These are phyloP conservation scores for Ommatoiulus sabulosus DNA, from an alignment of 2,888 invertebrate species.

Conservation along the genomic window DNA sequence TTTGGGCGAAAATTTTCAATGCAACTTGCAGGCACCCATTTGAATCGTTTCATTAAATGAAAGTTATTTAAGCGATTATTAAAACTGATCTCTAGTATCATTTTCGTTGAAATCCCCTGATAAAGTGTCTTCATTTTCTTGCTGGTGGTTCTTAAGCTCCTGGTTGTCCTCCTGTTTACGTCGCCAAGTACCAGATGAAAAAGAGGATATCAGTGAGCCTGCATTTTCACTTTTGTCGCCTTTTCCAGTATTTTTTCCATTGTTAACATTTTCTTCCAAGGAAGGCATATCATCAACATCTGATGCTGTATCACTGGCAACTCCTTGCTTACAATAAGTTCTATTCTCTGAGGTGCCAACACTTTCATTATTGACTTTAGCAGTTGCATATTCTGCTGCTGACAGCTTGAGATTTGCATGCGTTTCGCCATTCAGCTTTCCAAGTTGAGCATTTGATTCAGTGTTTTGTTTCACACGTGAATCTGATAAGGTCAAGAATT, in stretches of 20 bases:
- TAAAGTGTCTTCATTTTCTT: background rate
- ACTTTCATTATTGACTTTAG: background rate
- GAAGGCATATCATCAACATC: background rate
- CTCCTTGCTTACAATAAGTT: background rate
- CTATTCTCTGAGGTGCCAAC: background rate
- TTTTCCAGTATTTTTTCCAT: background rate
- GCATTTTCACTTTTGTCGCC: background rate
- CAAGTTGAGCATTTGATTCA: background rate
- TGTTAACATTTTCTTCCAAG: background rate
- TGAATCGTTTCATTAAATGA: no score
- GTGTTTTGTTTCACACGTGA: background rate
- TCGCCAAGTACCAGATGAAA: background rate
- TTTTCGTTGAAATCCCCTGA: background rate
- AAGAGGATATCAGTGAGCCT: background rate
- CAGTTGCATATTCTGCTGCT: background rate
- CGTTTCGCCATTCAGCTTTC: background rate
- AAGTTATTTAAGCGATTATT: background rate
- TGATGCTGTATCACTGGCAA: constrained; percentile 6
- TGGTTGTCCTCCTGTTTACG: background rate
- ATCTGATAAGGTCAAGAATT: background rate
- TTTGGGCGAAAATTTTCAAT: no score
- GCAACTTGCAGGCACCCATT: no score
- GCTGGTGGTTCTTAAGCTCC: background rate
- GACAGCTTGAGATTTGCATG: background rate
- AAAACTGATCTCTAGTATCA: background rate